These are phyloP conservation scores for Anser brachyrhynchus DNA, from an alignment of 2,113 vertebrate genomes.

Conservation along the genomic window DNA sequence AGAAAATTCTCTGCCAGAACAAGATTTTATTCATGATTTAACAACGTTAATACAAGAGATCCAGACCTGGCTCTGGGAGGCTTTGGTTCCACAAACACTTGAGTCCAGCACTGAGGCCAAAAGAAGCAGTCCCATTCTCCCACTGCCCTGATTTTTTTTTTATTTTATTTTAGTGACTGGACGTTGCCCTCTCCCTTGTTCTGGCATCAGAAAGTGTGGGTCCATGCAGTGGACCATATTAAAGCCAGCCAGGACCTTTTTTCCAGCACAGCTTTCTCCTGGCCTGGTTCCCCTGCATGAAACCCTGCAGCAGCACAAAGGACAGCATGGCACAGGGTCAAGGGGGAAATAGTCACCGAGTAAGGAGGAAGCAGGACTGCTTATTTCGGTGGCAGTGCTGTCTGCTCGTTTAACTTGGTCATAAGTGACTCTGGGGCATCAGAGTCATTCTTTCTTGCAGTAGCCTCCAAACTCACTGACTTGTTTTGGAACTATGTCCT, in stretches of 20 bases:
- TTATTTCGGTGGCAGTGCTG: neutral
- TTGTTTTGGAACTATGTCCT: neutral
- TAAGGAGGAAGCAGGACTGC: neutral
- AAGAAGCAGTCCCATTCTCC: neutral
- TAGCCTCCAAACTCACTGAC: neutral
- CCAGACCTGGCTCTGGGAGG: neutral
- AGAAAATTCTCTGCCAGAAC: slow-evolving; percentile 7
- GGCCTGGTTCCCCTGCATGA: neutral
- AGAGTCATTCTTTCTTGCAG: neutral
- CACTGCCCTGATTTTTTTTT: neutral
- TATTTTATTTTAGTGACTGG: neutral
- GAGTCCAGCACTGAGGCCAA: neutral
- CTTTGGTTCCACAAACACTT: slow-evolving; percentile 5
- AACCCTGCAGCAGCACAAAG: neutral
- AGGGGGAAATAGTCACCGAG: neutral
- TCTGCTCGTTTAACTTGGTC: neutral
- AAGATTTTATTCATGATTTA: slow-evolving; percentile 17
- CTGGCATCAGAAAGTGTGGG: neutral
- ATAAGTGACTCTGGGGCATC: neutral
- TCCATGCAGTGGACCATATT: neutral
- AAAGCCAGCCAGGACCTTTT: neutral
- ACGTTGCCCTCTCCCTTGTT: neutral
- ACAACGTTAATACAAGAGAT: neutral
- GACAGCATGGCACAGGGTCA: neutral
- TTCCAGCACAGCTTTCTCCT: neutral